These are phyloP conservation scores for Hylaeus anthracinus DNA, from an alignment of 1,140 invertebrate species.

Conservation along the genomic window DNA sequence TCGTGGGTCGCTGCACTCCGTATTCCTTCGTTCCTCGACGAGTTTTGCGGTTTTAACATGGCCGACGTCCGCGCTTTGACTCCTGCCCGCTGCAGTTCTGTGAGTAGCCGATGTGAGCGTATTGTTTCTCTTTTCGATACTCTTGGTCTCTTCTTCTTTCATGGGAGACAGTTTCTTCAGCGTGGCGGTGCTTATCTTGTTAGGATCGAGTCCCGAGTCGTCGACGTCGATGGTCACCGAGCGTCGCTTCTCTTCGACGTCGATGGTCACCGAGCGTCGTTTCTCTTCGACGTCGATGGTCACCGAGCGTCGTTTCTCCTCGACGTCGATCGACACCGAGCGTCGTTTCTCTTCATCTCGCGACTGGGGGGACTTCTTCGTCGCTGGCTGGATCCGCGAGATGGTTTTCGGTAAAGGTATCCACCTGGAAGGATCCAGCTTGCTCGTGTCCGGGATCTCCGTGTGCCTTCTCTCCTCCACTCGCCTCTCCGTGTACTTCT, in stretches of 20 bases:
- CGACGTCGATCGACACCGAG: background rate
- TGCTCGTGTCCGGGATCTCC: conserved; percentile 61
- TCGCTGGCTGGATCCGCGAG: conserved; percentile 13
- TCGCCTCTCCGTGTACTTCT: conserved; percentile 70
- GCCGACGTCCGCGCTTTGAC: conserved; percentile 58
- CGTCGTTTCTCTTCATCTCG: conserved; percentile 33
- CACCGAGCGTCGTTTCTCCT: background rate
- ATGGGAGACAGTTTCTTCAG: conserved; percentile 30
- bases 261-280: too few species aligned
- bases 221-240: background rate
- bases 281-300: background rate
- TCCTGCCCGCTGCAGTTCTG: conserved; percentile 43
- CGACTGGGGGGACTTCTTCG: conserved; percentile 42
- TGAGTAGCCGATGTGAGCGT: background rate
- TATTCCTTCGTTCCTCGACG: conserved; percentile 60
- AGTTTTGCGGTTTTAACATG: conserved; percentile 42
- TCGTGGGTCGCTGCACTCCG: conserved; percentile 58
- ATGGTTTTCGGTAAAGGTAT: conserved; percentile 57
- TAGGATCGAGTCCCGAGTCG: background rate
- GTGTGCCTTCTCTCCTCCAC: conserved; percentile 72
- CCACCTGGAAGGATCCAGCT: conserved; percentile 58
- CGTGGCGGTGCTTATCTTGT: background rate
- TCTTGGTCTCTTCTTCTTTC: conserved; percentile 28
- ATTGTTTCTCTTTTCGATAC: background rate
- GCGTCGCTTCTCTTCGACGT: too few species aligned